These are phyloP conservation scores for Tortricodes alternella DNA, from an alignment of 2,888 invertebrate genomes.

Conservation along the genomic window DNA sequence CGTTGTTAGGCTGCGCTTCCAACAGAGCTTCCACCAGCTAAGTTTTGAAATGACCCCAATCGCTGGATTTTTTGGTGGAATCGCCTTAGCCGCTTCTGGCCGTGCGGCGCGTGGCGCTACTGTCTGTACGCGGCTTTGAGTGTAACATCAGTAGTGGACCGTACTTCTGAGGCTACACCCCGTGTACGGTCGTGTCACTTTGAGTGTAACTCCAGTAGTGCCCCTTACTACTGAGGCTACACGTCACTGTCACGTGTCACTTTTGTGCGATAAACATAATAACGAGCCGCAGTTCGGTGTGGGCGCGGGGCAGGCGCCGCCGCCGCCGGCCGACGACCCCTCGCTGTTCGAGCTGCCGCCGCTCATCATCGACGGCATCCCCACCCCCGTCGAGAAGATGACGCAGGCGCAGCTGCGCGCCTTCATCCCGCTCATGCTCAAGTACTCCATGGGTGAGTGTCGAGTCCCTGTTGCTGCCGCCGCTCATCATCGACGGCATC, in stretches of 20 bases:
- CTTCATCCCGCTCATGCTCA: slow-evolving; percentile 98
- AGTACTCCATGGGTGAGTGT: slow-evolving; percentile 94
- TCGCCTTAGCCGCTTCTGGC: too few relatives aligned
- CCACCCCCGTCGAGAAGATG: slow-evolving; percentile 99
- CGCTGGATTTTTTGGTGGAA: too few relatives aligned
- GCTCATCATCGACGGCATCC: slow-evolving; percentile 97
- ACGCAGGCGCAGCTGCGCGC: slow-evolving; percentile 98
- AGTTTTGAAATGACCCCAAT: too few relatives aligned
- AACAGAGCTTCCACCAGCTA: too few relatives aligned
- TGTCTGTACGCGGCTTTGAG: too few relatives aligned
- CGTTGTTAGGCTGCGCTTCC: too few relatives aligned
- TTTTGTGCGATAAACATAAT: slow-evolving; percentile 6
- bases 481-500: slow-evolving; percentile 97
- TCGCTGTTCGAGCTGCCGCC: slow-evolving; percentile 97
- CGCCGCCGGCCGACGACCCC: slow-evolving; percentile 90
- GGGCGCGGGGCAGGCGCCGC: slow-evolving; percentile 75
- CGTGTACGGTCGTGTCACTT: too few relatives aligned
- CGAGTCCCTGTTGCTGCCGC: slow-evolving; percentile 72
- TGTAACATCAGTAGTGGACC: too few relatives aligned
- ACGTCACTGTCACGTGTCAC: background rate
- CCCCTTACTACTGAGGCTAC: too few relatives aligned
- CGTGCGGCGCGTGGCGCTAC: too few relatives aligned
- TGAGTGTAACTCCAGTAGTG: too few relatives aligned
- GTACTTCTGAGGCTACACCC: too few relatives aligned
- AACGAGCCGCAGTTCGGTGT: slow-evolving; percentile 85